Evolutionary conservation across 2,113 vertebrate genomes (phyloP), one percentile per base, ranked within the genome.

Genomic region (Plotosus lineatus): DNA sequence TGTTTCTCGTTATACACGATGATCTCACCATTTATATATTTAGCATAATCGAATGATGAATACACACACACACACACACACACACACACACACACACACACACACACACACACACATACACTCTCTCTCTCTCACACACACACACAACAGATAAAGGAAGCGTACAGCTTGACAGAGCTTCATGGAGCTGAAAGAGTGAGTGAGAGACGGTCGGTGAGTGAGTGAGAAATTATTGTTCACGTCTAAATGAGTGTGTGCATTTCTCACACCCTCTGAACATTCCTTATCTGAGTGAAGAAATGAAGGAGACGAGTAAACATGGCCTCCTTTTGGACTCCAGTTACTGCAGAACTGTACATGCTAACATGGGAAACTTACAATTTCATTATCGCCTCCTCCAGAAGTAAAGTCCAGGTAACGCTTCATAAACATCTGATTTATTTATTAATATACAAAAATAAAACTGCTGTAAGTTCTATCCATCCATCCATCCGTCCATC

Each of bases 221-320:
- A n/a, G n/a, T n/a, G n/a, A n/a, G n/a, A n/a, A n/a, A n/a, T n/a
- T 10, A 65, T 53, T 46, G 42, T 73, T 26, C 23, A 19, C 46
- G 26, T 42, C 55, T 12, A 17, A 69, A 44, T 14, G 60, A 60
- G 58, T 51, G 36, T 79, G 56, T 69, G 68, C 75, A 51, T 53
- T 85, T 82, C 82, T 48, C 65, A 65, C 72, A 69, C 14, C 31
- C 42, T 76, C 66, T 28, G 77, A 56, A 80, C 81, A 84, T 83
- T 85, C 78, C 81, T 73, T 50, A 73, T 71, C 60, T 75, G 74
- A 33, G 38, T 68, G 48, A 31, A 66, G 15, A 78, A 60, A 56
- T 33, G 36, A 61, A 77, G 36, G 19, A 48, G 26, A n/a, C 1
- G 68, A 53, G 60, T 36, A 51, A 65, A 78, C n/a, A 1, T 11